Evolutionary conservation across 2,797 vertebrate species (phyloP).

Genomic region (Alauda arvensis): DNA sequence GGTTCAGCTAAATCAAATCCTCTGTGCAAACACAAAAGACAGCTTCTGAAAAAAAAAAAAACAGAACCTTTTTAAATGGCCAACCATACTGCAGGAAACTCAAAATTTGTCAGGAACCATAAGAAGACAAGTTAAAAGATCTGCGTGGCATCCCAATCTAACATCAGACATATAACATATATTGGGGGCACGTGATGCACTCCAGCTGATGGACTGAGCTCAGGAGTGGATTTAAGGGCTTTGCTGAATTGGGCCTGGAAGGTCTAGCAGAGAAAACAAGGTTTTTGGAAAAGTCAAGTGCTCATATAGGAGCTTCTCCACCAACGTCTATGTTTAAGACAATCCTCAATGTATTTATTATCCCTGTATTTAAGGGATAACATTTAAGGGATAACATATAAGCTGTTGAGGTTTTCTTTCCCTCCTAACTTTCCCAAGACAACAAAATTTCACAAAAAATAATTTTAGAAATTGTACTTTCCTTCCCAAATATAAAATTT

Average conservation of each 20-base stretch:
- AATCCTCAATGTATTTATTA: background rate
- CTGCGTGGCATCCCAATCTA: background rate
- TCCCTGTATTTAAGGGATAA: background rate
- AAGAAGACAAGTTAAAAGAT: background rate
- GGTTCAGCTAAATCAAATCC: slow-evolving; percentile 15
- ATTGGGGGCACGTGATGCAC: background rate
- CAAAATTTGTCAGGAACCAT: background rate
- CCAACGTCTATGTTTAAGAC: background rate
- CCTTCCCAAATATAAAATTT: background rate
- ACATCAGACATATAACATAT: background rate
- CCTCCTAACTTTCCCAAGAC: background rate
- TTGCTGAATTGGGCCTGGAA: background rate
- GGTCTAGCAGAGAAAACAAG: background rate
- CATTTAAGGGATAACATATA: too few species aligned
- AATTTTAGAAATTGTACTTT: background rate
- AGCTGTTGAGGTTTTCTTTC: background rate
- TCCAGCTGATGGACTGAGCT: background rate
- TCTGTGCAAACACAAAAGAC: background rate
- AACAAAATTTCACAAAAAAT: background rate
- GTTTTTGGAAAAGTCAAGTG: background rate
- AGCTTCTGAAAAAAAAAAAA: background rate
- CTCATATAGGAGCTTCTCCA: background rate
- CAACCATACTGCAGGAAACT: background rate
- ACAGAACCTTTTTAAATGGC: background rate
- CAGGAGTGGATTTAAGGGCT: background rate